Base-by-base conservation (phyloP, 2,113 vertebrate genomes). In the Rhombomys opimus region DNA sequence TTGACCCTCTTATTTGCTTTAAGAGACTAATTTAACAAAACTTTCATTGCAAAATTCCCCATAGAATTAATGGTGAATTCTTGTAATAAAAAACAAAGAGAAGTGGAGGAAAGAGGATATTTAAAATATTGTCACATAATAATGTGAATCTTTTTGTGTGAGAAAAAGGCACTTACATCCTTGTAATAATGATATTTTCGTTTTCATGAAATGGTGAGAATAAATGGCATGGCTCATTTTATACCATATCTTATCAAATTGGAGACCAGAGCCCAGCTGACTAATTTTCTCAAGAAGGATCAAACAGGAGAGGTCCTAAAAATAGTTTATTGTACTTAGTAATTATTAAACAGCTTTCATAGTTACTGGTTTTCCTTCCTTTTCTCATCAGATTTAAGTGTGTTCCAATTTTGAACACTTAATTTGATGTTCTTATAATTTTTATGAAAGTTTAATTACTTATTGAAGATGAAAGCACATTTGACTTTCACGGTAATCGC, bases 361-460 rank as follows among this genome's bases (percentile, higher is more conserved):
- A 84, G 65, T 80, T 65, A 76, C 30, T 76, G 68, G 86, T 75
- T 89, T 72, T 95, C 87, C 93, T 57, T 93, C 93, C 97, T 91
- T 98, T 92, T 97, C 94, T 97, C 72, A 92, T 86, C 85, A 95
- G 54, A 96, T 95, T 97, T 95, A 84, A 52, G 17, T 87, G 88
- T 92, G 38, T 94, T 97, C 95, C 96, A 94, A 93, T 97, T 97
- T 92, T 91, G 38, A 80, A 92, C 85, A 96, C 84, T 96, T 96
- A 97, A 97, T 97, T 97, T 96, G 73, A 91, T 94, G 82, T 61
- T 96, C 92, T 92, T 68, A 80, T 95, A 95, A 96, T 94, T 96
- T 65, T 94, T 89, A 93, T 93, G 96, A 87, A 96, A 95, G 41
- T 94, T 97, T 98, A 97, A 97, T 97, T 97, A 97, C 87, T 93